Percentiles rank a stretch among this genome's conserved stretches.
Evolutionary conservation across 2,113 vertebrate genomes (phyloP).

Genomic region (Larimichthys polyactis): DNA sequence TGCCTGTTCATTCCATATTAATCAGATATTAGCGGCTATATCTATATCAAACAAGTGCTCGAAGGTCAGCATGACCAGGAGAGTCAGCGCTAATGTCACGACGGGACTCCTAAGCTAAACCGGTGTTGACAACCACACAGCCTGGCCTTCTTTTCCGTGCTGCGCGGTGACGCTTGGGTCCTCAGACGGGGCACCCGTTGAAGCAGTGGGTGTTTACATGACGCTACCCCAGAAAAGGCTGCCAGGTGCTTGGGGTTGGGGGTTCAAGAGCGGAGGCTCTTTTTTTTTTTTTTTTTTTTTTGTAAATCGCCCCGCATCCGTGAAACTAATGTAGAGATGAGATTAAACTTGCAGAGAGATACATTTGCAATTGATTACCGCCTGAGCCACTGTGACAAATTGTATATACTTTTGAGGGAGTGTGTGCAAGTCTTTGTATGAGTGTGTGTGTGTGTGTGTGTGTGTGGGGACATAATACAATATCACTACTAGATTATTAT

Average conservation of each 20-base stretch:
- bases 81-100: conserved; percentile 82
- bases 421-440: conserved; percentile 62
- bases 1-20: conserved; percentile 54
- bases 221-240: conserved; percentile 71
- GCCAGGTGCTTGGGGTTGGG: conserved; percentile 71
- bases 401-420: conserved; percentile 66
- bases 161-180: conserved; percentile 80
- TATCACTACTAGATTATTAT: conserved; percentile 30
- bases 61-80: conserved; percentile 75
- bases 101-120: conserved; percentile 86
- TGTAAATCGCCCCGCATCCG: conserved; percentile 70
- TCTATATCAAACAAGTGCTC: conserved; percentile 74
- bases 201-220: conserved; percentile 77
- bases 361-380: conserved; percentile 81
- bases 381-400: conserved; percentile 79
- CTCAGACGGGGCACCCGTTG: conserved; percentile 70
- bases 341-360: conserved; percentile 79
- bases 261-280: conserved; percentile 23
- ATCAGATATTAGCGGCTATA: conserved; percentile 62
- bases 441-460: conserved; percentile 22
- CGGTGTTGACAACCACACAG: conserved; percentile 92
- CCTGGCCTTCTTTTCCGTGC: conserved; percentile 82
- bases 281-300: not conserved
- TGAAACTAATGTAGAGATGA: conserved; percentile 82
- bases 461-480: conserved; percentile 20